Conservation (phyloP, 1,140 invertebrate species). For the Hypothenemus hampei region DNA sequence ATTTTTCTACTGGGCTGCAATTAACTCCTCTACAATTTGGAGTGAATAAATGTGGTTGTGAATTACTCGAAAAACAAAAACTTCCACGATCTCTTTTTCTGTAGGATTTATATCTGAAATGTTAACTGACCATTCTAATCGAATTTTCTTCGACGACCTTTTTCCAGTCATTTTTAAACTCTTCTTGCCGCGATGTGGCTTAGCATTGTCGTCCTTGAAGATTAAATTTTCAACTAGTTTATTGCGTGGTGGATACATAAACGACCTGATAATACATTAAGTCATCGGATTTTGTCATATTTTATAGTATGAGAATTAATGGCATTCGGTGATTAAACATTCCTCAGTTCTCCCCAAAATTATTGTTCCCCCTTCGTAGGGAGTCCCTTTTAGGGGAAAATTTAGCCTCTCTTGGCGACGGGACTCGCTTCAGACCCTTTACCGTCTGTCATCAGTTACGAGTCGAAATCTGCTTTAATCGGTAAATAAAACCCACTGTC, state of each 20-base stretch:
- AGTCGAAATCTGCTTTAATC: conserved; percentile 12
- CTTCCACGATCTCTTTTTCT: conserved; percentile 12
- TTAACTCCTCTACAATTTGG: conserved; percentile 7
- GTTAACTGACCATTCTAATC: conserved; percentile 17
- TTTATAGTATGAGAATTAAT: conserved; percentile 3
- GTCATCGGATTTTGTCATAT: neutral
- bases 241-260: conserved; percentile 5
- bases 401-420: neutral
- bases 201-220: conserved; percentile 8
- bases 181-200: conserved; percentile 15
- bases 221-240: conserved; percentile 9
- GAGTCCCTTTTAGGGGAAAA: conserved; percentile 42
- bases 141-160: conserved; percentile 7
- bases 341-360: neutral
- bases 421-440: conserved; percentile 3
- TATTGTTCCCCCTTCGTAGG: conserved; percentile 44
- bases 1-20: conserved; percentile 5
- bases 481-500: conserved; percentile 9
- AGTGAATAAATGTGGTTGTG: neutral
- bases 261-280: conserved; percentile 5
- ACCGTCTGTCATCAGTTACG: neutral
- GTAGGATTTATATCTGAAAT: conserved; percentile 18
- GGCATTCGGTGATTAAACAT: neutral
- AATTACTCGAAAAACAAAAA: conserved; percentile 5
- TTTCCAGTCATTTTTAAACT: conserved; percentile 8